A percentile compares a stretch with the other conserved stretches of the same genome.
phyloP scores from a whole-genome alignment of 1,140 invertebrate genomes.

The Bombus superbus region DNA sequence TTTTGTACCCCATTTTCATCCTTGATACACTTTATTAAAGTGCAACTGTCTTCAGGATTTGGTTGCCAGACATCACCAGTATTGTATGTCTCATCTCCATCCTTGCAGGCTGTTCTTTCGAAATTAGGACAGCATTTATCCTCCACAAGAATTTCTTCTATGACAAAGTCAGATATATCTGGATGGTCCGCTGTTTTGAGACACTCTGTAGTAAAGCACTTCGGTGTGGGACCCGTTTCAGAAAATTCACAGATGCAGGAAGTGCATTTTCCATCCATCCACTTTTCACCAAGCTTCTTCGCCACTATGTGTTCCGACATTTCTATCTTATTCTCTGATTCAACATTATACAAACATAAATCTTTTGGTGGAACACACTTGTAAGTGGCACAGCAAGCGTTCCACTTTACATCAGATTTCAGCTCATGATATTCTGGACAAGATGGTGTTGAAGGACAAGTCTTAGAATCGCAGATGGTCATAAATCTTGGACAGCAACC shows the following conservation, averaged over 20 bases:
- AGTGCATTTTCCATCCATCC: conserved; percentile 88
- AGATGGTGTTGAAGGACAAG: conserved; percentile 84
- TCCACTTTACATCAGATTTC: conserved; percentile 76
- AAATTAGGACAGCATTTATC: conserved; percentile 86
- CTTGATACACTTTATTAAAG: conserved; percentile 81
- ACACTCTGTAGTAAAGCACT: conserved; percentile 81
- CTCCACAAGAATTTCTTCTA: conserved; percentile 81
- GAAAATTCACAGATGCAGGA: conserved; percentile 84
- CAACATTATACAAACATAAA: conserved; percentile 86
- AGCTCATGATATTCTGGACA: conserved; percentile 86
- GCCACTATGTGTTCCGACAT: conserved; percentile 80
- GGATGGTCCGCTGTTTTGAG: conserved; percentile 72
- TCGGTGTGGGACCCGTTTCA: conserved; percentile 62
- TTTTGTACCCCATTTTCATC: conserved; percentile 78
- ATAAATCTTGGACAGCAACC: conserved; percentile 88
- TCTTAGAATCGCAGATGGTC: conserved; percentile 84
- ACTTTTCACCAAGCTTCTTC: conserved; percentile 84
- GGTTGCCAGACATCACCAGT: conserved; percentile 85
- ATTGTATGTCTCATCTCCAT: conserved; percentile 82
- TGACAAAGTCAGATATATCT: conserved; percentile 82
- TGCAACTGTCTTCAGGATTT: conserved; percentile 82
- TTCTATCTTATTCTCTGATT: conserved; percentile 80
- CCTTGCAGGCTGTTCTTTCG: conserved; percentile 85
- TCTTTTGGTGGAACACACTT: conserved; percentile 87
- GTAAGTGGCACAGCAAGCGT: conserved; percentile 86